phyloP scores from a whole-genome alignment of 2,113 vertebrate genomes.

The Sylvicapra grimmia region DNA sequence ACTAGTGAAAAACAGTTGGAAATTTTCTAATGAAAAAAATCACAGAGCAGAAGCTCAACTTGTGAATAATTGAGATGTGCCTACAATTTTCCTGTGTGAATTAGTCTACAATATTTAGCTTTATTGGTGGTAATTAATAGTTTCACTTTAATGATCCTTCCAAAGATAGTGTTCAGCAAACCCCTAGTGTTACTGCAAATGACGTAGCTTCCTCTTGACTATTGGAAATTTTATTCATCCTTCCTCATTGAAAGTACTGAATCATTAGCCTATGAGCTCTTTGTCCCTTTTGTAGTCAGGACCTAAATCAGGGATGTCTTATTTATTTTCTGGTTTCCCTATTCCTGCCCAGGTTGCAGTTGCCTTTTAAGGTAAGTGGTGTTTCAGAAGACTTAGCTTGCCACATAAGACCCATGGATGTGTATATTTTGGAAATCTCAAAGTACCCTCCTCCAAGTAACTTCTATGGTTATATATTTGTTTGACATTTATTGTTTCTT shows the following conservation, averaged over 20 bases:
- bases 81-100: not conserved
- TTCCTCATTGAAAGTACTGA: not conserved
- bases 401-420: not conserved
- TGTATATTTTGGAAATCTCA: not conserved
- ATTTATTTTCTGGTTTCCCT: not conserved
- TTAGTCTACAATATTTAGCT: not conserved
- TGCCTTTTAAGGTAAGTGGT: not conserved
- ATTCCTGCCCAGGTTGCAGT: not conserved
- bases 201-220: not conserved
- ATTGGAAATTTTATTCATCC: not conserved
- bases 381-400: not conserved
- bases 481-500: not conserved
- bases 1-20: not conserved
- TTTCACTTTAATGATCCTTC: not conserved
- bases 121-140: conserved; percentile 16
- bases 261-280: not conserved
- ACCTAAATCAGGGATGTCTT: not conserved
- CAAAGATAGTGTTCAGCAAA: not conserved
- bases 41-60: not conserved
- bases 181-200: not conserved
- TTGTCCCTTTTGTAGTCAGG: not conserved
- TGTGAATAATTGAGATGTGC: not conserved
- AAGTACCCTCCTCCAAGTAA: not conserved
- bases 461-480: not conserved
- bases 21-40: conserved; percentile 11